Conservation (phyloP, 1,140 invertebrate genomes). For the Venustaconcha ellipsiformis region DNA sequence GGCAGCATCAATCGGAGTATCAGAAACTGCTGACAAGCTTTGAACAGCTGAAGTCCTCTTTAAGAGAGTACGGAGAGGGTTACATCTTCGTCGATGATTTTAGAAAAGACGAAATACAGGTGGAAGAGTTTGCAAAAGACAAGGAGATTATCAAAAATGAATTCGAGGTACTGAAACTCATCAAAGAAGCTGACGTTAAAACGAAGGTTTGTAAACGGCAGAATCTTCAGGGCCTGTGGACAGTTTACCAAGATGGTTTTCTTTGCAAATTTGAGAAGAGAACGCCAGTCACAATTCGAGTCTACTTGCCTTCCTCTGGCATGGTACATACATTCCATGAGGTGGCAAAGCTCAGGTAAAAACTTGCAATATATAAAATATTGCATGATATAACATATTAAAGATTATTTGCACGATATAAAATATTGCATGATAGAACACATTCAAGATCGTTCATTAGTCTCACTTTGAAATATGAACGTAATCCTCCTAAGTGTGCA, state of each 20-base stretch:
- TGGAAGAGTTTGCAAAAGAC: not conserved
- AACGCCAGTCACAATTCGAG: constrained; percentile 6
- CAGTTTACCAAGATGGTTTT: constrained; percentile 1
- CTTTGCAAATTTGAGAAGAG: constrained; percentile 2
- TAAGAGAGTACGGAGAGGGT: constrained; percentile 25
- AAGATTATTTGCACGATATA: too few species aligned
- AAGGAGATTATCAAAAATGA: not conserved
- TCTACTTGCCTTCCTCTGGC: constrained; percentile 22
- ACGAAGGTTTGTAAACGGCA: not conserved
- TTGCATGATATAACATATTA: too few species aligned
- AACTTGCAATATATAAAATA: too few species aligned
- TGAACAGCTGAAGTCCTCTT: constrained; percentile 10
- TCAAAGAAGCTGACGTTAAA: not conserved
- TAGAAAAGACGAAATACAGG: constrained; percentile 19
- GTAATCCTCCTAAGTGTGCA: too few species aligned
- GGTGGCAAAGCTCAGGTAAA: constrained; percentile 29
- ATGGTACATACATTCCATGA: constrained; percentile 20
- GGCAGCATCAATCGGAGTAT: constrained; percentile 8
- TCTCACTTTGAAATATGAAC: too few species aligned
- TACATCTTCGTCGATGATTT: constrained; percentile 33
- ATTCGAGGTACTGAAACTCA: not conserved
- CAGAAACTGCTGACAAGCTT: constrained; percentile 17
- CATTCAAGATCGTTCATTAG: too few species aligned
- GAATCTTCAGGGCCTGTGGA: constrained; percentile 20
- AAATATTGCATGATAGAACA: too few species aligned